Evolutionary conservation across 2,113 vertebrate species (phyloP), one percentile per base, ranked within the genome.

Genomic region (Oreochromis spilurus): DNA sequence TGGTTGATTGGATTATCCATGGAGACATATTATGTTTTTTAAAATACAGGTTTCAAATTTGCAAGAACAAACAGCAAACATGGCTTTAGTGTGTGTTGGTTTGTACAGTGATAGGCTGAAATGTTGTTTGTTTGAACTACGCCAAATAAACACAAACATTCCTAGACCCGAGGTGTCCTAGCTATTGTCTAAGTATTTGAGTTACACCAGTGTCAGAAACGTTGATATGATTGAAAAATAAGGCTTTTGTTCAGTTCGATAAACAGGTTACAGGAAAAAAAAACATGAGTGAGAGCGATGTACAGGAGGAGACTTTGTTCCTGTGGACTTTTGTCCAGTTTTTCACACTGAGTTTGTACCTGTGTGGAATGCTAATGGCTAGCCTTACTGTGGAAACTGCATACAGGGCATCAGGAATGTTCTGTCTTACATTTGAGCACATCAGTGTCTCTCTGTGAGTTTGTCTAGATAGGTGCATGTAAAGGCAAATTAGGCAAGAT

Each of bases 311-410:
- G 34, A 24, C 26, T 92, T 90, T 86, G 75, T 80, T 79, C 10
- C 29, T 38, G 31, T 82, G 62, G 79, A 82, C 81, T 84, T 21
- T 60, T 60, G 58, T 86, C 81, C 67, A 85, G 52, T 40, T 70
- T 70, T 89, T 86, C 77, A 90, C 83, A 79, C 75, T 91, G 79
- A 77, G 4, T 36, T 19, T 53, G 83, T 81, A 62, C 62, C 34
- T 21, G 65, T 29, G 58, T 77, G 62, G 95, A 94, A 95, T 92
- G 95, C 93, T 93, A 94, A 95, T 93, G 79, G 6, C 31, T 26
- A 1, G 31, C 57, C 31, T 77, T 81, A 86, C 50, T 86, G 80
- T 84, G 29, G 79, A 78, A 40, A 58, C 40, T 89, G 84, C 81
- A 79, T 62, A 85, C 82, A 84, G 70, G 48, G 84, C 84, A 85